Conservation (phyloP, 2,797 vertebrate species). For the Neosilurus hyrtlii region DNA sequence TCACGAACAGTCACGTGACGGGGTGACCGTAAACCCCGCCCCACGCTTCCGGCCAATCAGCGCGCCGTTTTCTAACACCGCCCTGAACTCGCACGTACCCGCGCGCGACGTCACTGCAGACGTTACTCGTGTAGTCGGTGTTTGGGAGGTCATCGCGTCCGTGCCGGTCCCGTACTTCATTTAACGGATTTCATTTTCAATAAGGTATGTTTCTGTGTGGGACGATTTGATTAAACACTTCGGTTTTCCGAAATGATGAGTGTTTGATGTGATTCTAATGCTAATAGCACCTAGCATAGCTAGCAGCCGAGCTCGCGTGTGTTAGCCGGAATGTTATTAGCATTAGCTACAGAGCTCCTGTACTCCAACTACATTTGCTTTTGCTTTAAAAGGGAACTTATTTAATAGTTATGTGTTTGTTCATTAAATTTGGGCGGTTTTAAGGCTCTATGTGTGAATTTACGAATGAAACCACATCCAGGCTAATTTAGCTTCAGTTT, state of each 20-base stretch:
- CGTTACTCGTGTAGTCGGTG: no score
- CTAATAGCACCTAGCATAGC: background rate
- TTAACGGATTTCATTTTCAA: background rate
- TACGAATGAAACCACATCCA: no score
- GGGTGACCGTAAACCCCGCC: background rate
- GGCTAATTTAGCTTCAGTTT: background rate
- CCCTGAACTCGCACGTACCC: background rate
- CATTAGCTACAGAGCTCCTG: background rate
- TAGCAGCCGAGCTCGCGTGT: background rate
- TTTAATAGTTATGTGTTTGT: no score
- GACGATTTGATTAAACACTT: background rate
- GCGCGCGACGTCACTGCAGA: background rate
- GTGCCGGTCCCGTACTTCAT: no score
- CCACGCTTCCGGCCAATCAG: background rate
- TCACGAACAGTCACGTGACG: background rate
- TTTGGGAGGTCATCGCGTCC: background rate
- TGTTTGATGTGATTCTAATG: background rate
- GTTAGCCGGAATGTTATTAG: background rate
- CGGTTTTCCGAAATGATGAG: background rate
- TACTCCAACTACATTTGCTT: background rate
- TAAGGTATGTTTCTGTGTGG: conserved; percentile 8
- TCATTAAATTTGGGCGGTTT: no score
- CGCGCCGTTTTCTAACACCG: background rate
- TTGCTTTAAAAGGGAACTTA: no score
- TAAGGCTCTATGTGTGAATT: no score